phyloP scores from a whole-genome alignment of 2,113 vertebrate species.

The Lamprotornis superbus region DNA sequence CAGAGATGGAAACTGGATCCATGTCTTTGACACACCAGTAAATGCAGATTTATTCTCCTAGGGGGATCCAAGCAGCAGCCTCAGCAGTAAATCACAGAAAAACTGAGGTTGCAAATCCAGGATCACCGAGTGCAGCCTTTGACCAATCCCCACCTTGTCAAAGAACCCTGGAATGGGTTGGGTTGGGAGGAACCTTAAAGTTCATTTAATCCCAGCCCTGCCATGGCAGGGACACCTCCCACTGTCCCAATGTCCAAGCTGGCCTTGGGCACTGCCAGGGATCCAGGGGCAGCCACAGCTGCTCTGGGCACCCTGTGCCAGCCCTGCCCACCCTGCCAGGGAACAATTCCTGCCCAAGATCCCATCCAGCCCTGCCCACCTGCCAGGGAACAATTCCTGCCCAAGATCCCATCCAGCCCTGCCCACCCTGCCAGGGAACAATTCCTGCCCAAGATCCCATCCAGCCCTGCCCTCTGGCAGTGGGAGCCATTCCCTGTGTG shows the following conservation, averaged over 20 bases:
- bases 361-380: too few relatives aligned
- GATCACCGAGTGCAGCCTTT: neutral
- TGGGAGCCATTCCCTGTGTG: neutral
- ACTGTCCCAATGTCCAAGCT: neutral
- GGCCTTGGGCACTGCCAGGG: neutral
- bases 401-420: too few relatives aligned
- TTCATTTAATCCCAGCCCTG: fast-evolving
- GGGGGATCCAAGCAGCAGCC: neutral
- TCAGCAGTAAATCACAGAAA: neutral
- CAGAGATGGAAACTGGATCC: neutral
- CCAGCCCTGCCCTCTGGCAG: neutral
- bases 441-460: too few relatives aligned
- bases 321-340: neutral
- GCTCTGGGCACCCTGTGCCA: neutral
- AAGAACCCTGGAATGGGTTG: neutral
- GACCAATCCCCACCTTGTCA: fast-evolving
- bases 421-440: too few relatives aligned
- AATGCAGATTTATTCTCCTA: neutral
- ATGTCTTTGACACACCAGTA: neutral
- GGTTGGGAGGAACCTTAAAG: neutral
- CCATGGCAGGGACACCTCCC: neutral
- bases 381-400: too few relatives aligned
- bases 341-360: neutral
- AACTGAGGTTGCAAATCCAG: neutral
- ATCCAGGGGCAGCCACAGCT: neutral